A percentile compares a stretch with the other conserved stretches of the same genome.
phyloP scores from a whole-genome alignment of 2,113 vertebrate genomes.

The Donacobius atricapilla region DNA sequence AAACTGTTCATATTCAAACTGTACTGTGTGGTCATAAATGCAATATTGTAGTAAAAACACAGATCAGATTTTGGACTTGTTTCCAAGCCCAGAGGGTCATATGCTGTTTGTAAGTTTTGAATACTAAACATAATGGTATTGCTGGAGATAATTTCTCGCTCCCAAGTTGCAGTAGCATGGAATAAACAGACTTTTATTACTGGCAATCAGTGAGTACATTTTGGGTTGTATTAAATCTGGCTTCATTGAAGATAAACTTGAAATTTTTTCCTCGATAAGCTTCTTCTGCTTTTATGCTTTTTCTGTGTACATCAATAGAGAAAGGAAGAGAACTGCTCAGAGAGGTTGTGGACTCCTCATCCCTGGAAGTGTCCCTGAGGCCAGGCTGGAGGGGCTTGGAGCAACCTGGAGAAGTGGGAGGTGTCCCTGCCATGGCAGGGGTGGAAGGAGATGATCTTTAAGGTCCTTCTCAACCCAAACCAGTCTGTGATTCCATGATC shows the following conservation, averaged over 20 bases:
- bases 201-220: background rate
- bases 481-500: background rate
- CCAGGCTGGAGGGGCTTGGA: background rate
- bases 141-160: conserved; percentile 13
- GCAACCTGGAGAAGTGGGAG: background rate
- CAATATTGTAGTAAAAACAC: background rate
- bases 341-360: background rate
- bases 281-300: background rate
- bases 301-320: background rate
- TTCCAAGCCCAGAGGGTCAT: conserved; percentile 15
- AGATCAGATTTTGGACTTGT: background rate
- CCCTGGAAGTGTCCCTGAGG: background rate
- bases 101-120: conserved; percentile 28
- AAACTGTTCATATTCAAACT: background rate
- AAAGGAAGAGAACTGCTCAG: background rate
- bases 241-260: background rate
- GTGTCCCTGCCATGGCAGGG: background rate
- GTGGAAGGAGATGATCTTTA: background rate
- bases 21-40: background rate
- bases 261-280: background rate
- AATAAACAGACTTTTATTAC: conserved; percentile 35
- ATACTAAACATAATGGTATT: background rate
- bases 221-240: background rate
- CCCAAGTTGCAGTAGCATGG: background rate
- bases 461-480: background rate